Evolutionary conservation across 2,113 vertebrate genomes (phyloP).

Genomic region (Neodontobutis hainanensis): DNA sequence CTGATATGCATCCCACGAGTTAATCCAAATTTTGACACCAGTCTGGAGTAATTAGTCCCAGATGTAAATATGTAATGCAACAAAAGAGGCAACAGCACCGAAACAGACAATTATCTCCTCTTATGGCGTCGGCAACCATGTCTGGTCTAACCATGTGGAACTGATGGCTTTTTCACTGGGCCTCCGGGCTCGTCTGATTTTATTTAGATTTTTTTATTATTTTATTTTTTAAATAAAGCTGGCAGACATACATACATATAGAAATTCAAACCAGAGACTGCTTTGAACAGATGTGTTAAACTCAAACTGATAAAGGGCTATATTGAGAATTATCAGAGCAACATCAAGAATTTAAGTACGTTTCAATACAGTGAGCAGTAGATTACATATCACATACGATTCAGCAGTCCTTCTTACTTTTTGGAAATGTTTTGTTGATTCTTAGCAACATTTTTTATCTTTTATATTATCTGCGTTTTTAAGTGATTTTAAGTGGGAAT

Average conservation of each 20-base stretch:
- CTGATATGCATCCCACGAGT: slow-evolving; percentile 49
- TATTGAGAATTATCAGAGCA: background rate
- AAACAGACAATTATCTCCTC: slow-evolving; percentile 75
- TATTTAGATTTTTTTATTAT: slow-evolving; percentile 36
- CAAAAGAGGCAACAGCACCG: slow-evolving; percentile 63
- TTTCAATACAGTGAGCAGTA: no score
- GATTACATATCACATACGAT: no score
- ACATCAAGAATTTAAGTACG: no score
- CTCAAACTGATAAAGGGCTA: background rate
- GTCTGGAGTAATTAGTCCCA: slow-evolving; percentile 73
- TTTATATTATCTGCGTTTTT: no score
- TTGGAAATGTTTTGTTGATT: no score
- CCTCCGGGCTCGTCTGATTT: slow-evolving; percentile 51
- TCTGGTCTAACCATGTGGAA: slow-evolving; percentile 64
- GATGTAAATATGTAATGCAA: slow-evolving; percentile 73
- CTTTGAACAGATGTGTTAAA: slow-evolving; percentile 1
- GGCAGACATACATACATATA: background rate
- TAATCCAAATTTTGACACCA: slow-evolving; percentile 63
- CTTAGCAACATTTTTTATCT: no score
- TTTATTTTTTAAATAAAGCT: slow-evolving; percentile 7
- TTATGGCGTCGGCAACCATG: slow-evolving; percentile 53
- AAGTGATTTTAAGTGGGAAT: no score
- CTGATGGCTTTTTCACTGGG: slow-evolving; percentile 70
- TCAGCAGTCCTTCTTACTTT: no score
- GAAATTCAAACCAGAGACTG: background rate